Evolutionary conservation across 2,797 vertebrate species (phyloP).

Genomic region (Numenius phaeopus): DNA sequence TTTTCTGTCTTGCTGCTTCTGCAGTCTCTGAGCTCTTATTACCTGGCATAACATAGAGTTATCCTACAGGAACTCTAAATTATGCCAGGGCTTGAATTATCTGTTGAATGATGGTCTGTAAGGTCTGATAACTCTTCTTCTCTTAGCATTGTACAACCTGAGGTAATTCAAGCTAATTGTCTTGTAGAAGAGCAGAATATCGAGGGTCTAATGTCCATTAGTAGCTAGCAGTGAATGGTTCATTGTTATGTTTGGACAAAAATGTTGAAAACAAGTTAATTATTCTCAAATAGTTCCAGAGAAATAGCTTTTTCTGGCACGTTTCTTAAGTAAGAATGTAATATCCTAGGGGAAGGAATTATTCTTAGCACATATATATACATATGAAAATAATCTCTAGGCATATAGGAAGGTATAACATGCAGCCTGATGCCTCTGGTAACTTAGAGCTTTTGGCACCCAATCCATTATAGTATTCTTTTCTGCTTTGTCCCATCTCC

Average conservation of each 20-base stretch:
- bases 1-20: constrained; percentile 29
- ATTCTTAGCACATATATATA: background rate
- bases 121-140: background rate
- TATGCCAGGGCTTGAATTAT: background rate
- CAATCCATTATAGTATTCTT: background rate
- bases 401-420: background rate
- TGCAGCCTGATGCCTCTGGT: background rate
- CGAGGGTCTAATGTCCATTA: background rate
- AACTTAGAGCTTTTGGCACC: background rate
- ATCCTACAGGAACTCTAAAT: constrained; percentile 31
- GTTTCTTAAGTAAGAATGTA: background rate
- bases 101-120: background rate
- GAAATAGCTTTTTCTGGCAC: background rate
- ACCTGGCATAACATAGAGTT: background rate
- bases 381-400: background rate
- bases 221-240: background rate
- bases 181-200: background rate
- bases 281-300: background rate
- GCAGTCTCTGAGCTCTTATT: background rate
- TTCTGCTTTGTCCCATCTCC: background rate
- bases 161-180: background rate
- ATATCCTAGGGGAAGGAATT: background rate
- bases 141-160: background rate
- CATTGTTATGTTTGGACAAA: background rate
- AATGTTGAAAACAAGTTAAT: background rate